Conservation (phyloP, 2,888 invertebrate species). For the Phoenoteleia sp. region DNA sequence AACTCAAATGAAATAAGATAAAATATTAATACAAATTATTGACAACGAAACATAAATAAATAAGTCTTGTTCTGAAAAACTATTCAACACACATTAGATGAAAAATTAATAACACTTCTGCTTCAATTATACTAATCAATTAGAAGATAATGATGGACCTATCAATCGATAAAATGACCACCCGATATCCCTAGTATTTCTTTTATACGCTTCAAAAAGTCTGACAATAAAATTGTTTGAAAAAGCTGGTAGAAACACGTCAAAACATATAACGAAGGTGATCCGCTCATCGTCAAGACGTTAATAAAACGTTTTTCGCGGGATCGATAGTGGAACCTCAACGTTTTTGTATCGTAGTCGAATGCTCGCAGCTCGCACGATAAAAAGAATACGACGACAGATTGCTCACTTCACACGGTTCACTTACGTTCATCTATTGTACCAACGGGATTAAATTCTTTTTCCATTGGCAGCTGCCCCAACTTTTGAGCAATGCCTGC, state of each 20-base stretch:
- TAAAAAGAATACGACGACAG: conserved; percentile 46
- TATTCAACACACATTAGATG: no score
- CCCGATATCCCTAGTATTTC: no score
- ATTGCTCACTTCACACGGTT: conserved; percentile 57
- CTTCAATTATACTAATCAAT: no score
- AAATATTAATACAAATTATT: no score
- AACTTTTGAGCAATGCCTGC: conserved; percentile 49
- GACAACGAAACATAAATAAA: no score
- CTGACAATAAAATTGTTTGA: conserved; percentile 36
- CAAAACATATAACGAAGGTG: conserved; percentile 53
- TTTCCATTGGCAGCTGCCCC: conserved; percentile 47
- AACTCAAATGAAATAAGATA: no score
- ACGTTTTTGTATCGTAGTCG: conserved; percentile 52
- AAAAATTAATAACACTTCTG: no score
- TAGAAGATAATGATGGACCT: no score
- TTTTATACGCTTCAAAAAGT: conserved; percentile 13
- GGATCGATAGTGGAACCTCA: conserved; percentile 43
- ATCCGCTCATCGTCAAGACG: conserved; percentile 47
- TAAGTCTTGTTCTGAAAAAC: no score
- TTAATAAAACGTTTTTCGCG: conserved; percentile 56
- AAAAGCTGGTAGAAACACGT: conserved; percentile 37
- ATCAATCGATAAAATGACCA: no score
- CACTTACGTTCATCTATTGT: conserved; percentile 51
- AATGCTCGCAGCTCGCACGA: conserved; percentile 28
- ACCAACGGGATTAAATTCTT: conserved; percentile 56